Evolutionary conservation across 2,888 invertebrate genomes (phyloP).

Genomic region (Apotomis betuletana): DNA sequence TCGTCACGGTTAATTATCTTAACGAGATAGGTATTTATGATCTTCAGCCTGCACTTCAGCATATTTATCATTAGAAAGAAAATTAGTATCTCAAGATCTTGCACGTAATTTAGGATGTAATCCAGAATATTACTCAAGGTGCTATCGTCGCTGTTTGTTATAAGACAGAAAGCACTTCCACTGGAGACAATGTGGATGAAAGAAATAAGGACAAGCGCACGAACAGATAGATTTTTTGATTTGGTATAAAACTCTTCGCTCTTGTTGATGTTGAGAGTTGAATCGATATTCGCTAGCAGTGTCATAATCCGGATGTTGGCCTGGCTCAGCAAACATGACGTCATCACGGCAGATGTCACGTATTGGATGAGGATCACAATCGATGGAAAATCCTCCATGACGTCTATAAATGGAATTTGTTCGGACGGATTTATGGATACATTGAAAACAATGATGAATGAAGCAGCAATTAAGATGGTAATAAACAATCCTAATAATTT

Average conservation of each 20-base stretch:
- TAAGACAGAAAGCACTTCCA: constrained; percentile 45
- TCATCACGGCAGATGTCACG: constrained; percentile 49
- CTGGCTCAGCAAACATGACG: constrained; percentile 51
- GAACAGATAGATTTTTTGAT: constrained; percentile 46
- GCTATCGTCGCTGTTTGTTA: constrained; percentile 40
- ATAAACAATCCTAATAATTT: constrained; percentile 51
- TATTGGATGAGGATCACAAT: constrained; percentile 55
- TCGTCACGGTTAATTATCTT: constrained; percentile 50
- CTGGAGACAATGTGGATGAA: constrained; percentile 46
- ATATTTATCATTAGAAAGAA: constrained; percentile 59
- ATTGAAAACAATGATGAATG: constrained; percentile 45
- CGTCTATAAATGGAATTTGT: constrained; percentile 45
- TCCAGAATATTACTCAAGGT: background rate
- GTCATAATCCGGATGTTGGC: constrained; percentile 53
- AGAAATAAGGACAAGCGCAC: constrained; percentile 45
- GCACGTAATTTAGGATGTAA: constrained; percentile 47
- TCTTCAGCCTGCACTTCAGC: constrained; percentile 53
- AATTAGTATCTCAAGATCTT: constrained; percentile 58
- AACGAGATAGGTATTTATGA: constrained; percentile 57
- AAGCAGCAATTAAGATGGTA: constrained; percentile 43
- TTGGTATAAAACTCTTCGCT: constrained; percentile 53
- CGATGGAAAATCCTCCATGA: constrained; percentile 52
- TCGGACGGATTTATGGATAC: constrained; percentile 43
- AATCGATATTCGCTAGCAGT: constrained; percentile 54
- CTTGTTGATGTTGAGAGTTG: constrained; percentile 49